A percentile compares a stretch with the other conserved stretches of the same genome.
Conservation (phyloP, 2,113 vertebrate species). For the Ovis canadensis region DNA sequence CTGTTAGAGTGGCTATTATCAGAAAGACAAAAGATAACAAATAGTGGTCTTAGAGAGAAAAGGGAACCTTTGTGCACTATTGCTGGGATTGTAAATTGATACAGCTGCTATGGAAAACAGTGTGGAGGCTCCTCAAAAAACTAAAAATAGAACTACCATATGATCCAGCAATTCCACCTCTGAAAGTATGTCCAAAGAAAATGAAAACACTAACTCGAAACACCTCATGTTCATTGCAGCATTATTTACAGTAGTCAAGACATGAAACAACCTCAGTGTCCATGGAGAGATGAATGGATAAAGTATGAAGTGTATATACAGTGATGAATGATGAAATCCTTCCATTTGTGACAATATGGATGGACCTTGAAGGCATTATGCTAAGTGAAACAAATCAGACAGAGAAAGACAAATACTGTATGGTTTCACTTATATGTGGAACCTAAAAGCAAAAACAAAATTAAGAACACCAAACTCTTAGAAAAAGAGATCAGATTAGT, state of each 20-base stretch:
- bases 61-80: background rate
- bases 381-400: background rate
- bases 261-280: background rate
- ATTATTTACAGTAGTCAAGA: background rate
- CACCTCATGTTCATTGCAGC: background rate
- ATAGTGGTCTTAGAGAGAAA: background rate
- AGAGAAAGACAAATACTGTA: background rate
- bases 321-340: background rate
- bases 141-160: background rate
- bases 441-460: background rate
- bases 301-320: background rate
- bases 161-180: background rate
- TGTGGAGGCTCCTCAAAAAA: background rate
- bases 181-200: background rate
- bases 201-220: background rate
- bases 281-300: background rate
- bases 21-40: background rate
- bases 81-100: background rate
- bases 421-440: background rate
- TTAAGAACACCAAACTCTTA: background rate
- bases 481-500: background rate
- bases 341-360: background rate
- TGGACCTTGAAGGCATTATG: background rate
- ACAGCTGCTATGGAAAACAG: background rate
- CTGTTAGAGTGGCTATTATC: background rate